phyloP scores from a whole-genome alignment of 2,797 vertebrate genomes.

The Acrocephalus scirpaceus region DNA sequence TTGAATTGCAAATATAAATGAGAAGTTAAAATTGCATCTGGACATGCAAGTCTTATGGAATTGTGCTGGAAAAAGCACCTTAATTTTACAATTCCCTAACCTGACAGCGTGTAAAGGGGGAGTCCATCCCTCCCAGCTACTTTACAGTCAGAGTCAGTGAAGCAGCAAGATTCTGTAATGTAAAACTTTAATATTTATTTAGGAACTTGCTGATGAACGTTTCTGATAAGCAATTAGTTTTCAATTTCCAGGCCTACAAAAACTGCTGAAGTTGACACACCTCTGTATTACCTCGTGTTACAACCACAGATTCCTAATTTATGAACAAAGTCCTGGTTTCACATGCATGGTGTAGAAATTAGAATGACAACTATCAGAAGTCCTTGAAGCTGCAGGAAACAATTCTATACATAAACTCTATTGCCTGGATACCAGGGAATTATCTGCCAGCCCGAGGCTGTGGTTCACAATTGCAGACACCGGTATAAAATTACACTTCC shows the following conservation, averaged over 20 bases:
- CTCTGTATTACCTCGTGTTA: background rate
- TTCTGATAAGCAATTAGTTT: slow-evolving; percentile 56
- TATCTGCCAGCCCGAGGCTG: slow-evolving; percentile 24
- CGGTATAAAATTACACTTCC: slow-evolving; percentile 29
- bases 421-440: slow-evolving; percentile 50
- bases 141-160: background rate
- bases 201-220: slow-evolving; percentile 22
- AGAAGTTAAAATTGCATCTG: slow-evolving; percentile 40
- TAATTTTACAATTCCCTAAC: background rate
- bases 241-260: slow-evolving; percentile 10
- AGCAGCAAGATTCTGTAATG: background rate
- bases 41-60: background rate
- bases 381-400: slow-evolving; percentile 26
- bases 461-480: slow-evolving; percentile 18
- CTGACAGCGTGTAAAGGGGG: background rate
- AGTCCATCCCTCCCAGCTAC: background rate
- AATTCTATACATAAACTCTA: slow-evolving; percentile 32
- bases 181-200: slow-evolving; percentile 34
- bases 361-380: slow-evolving; percentile 2
- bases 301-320: background rate
- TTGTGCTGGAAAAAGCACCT: slow-evolving; percentile 9
- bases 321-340: background rate
- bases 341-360: background rate
- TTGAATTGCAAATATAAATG: slow-evolving; percentile 23
- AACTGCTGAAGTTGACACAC: slow-evolving; percentile 5